phyloP scores from a whole-genome alignment of 2,888 invertebrate genomes.

The Coenonympha glycerion region DNA sequence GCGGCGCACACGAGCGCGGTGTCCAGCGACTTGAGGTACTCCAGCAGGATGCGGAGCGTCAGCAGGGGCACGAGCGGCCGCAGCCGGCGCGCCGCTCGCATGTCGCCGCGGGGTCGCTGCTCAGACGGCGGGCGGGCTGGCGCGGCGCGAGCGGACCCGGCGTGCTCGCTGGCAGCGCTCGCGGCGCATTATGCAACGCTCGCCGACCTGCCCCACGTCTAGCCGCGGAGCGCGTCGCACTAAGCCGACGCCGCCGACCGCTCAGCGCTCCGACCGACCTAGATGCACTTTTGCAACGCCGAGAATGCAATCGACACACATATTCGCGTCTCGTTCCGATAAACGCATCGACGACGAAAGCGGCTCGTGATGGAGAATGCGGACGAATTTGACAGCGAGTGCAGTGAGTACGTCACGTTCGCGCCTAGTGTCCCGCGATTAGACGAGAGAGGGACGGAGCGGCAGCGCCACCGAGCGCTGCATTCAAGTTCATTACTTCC shows the following conservation, averaged over 20 bases:
- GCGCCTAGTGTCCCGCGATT: conserved; percentile 54
- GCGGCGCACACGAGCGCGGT: too few species aligned
- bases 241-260: conserved; percentile 63
- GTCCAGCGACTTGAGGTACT: conserved; percentile 63
- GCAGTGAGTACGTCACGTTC: conserved; percentile 71
- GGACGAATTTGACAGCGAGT: conserved; percentile 72
- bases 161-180: conserved; percentile 51
- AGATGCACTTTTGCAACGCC: conserved; percentile 74
- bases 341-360: conserved; percentile 75
- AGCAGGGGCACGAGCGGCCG: conserved; percentile 57
- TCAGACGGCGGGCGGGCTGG: conserved; percentile 29
- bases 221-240: conserved; percentile 61
- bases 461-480: conserved; percentile 60
- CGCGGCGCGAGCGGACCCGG: conserved; percentile 34
- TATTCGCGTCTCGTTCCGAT: conserved; percentile 76
- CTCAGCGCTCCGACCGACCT: conserved; percentile 74
- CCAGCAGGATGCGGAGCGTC: conserved; percentile 59
- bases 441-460: conserved; percentile 60
- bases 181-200: conserved; percentile 64
- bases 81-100: conserved; percentile 40
- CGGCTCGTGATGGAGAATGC: conserved; percentile 74
- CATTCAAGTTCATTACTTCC: conserved; percentile 78
- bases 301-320: conserved; percentile 74
- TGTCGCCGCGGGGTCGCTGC: conserved; percentile 36
- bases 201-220: conserved; percentile 72